phyloP scores from a whole-genome alignment of 1,140 invertebrate species.

The Drosophila sturtevanti region DNA sequence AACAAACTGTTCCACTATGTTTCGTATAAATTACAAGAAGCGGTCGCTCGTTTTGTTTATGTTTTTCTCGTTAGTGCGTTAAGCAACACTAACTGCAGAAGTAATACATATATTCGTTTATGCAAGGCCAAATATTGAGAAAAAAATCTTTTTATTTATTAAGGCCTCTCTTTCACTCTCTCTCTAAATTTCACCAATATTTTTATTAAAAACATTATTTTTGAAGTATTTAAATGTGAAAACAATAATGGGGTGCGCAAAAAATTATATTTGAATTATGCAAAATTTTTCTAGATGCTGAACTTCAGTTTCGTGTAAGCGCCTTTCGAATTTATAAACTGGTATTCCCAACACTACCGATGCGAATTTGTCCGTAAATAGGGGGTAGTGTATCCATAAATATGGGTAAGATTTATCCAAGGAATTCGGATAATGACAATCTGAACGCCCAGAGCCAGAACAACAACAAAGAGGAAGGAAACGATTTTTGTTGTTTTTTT shows the following conservation, averaged over 20 bases:
- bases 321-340: not conserved
- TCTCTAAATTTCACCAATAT: not conserved
- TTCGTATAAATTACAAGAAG: not conserved
- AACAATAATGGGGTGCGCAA: not conserved
- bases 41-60: conserved; percentile 7
- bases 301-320: not conserved
- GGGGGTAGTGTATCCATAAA: not conserved
- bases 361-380: not conserved
- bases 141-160: not conserved
- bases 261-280: too few species aligned
- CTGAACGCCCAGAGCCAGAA: not conserved
- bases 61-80: not conserved
- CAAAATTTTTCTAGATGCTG: too few species aligned
- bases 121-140: not conserved
- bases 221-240: not conserved
- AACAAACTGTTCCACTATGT: not conserved
- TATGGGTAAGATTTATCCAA: not conserved
- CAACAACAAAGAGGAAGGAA: conserved; percentile 1
- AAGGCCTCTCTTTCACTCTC: too few species aligned
- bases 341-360: not conserved
- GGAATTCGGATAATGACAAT: not conserved
- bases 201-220: not conserved
- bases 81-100: not conserved
- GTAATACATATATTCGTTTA: not conserved
- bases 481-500: not conserved